Evolutionary conservation across 2,113 vertebrate species (phyloP), one percentile per base, ranked within the genome.

Genomic region (Petrocephalus microphthalmus): DNA sequence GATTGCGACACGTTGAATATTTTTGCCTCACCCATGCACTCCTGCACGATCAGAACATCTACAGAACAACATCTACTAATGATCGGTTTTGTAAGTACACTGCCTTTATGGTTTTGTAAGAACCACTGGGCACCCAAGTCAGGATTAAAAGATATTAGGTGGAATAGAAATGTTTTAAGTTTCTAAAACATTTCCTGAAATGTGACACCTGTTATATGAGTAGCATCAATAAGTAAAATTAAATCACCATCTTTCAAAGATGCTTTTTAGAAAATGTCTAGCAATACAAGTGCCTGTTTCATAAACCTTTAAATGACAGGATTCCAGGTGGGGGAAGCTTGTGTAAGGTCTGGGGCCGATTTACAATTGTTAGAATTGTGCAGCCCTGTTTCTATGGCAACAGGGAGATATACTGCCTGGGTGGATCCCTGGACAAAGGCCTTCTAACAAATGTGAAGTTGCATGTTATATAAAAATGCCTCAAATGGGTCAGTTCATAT

Each of bases 341-440:
- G 49, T 54, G 84, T 87, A 85, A 85, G 90, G 88, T 90, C 87
- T 42, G 90, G 86, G 60, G 87, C 89, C 15, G 74, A 47, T 78
- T 88, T 83, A 88, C 87, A 89, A 89, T 91, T 91, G 89, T 90
- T 89, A 90, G 90, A 91, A 89, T 92, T 90, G 89, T 91, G 90
- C 90, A 90, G 91, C 89, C 88, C 88, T 86, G 88, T 96, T 95
- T 92, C 95, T 92, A 95, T 94, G 92, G 93, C 90, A 94, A 94
- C 95, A 89, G 91, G 88, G 91, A 93, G 93, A 94, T 94, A 95
- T 93, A 94, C 93, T 53, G 89, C 92, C 88, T 89, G 93, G 91
- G 90, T 91, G 92, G 90, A 90, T 93, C 89, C 78, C 88, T 92
- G 90, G 90, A 92, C 52, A n/a, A 87, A 57, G 47, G 90, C 91